Conservation (phyloP, 1,140 invertebrate genomes). For the Venustaconcha ellipsiformis region DNA sequence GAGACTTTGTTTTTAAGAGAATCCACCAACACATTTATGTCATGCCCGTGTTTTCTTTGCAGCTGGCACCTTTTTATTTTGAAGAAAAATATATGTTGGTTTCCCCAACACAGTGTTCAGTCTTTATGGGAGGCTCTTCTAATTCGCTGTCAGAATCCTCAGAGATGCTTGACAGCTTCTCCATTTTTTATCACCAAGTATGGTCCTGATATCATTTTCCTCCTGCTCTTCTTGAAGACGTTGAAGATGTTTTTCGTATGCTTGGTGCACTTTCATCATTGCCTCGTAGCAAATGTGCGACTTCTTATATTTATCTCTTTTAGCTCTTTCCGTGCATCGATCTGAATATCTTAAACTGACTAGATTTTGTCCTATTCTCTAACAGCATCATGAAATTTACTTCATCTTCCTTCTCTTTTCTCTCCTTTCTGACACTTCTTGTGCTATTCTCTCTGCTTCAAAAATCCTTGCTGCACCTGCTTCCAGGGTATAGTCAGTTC, state of each 20-base stretch:
- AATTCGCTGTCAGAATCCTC: slow-evolving; percentile 61
- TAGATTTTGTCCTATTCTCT: slow-evolving; percentile 96
- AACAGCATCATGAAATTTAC: slow-evolving; percentile 94
- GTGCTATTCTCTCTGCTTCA: slow-evolving; percentile 97
- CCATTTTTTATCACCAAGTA: slow-evolving; percentile 64
- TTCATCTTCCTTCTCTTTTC: slow-evolving; percentile 94
- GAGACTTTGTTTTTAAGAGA: slow-evolving; percentile 35
- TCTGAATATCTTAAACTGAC: slow-evolving; percentile 92
- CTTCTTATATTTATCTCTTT: slow-evolving; percentile 94
- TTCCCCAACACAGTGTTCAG: slow-evolving; percentile 21
- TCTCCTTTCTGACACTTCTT: slow-evolving; percentile 95
- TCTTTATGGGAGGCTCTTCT: slow-evolving; percentile 43
- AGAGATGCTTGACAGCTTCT: slow-evolving; percentile 49
- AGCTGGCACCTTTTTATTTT: slow-evolving; percentile 3
- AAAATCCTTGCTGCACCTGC: slow-evolving; percentile 98
- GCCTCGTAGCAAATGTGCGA: slow-evolving; percentile 88
- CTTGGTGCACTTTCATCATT: slow-evolving; percentile 75
- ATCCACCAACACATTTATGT: slow-evolving; percentile 65
- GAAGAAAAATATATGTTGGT: slow-evolving; percentile 53
- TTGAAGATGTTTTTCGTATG: slow-evolving; percentile 59
- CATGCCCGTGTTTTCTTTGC: slow-evolving; percentile 59
- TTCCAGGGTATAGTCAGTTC: slow-evolving; percentile 98
- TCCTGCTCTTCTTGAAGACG: slow-evolving; percentile 82
- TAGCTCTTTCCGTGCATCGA: slow-evolving; percentile 98
- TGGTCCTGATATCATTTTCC: slow-evolving; percentile 79